Base-by-base conservation (phyloP, 1,140 invertebrate genomes). In the Monomorium pharaonis region DNA sequence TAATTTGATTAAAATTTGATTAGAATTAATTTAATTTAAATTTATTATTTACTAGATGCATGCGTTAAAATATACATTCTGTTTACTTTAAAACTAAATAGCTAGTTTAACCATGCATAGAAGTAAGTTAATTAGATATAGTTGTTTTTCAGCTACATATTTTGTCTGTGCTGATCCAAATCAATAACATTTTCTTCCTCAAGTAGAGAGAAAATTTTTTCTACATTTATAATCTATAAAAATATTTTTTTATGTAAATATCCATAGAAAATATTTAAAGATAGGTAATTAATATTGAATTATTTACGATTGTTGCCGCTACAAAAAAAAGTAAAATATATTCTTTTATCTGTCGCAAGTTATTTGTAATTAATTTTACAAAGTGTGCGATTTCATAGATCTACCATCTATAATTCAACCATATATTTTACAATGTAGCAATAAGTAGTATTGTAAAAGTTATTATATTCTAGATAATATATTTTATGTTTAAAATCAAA, bases 231-330 rank as follows among this genome's bases (percentile, higher is more conserved):
- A 42, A 24, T 75, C 6, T 12, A 24, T 3, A 44, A 33, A 4
- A 0, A 75, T 7, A 37, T 75, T 37, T 24, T 69, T 72, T 44
- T 27, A 37, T 42, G 63, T 65, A 76, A 54, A 54, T 54, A 21
- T 96, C 96, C 85, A 89, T 90, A 16, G 81, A 94, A 18, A 95
- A 96, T 63, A 96, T 96, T 92, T 98, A 81, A 93, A 96, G 81
- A 94, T 96, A 14, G 97, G 97, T 89, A 98, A 97, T 92, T 92
- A 95, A 56, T 97, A 97, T 89, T 93, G 97, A 51, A 88, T 92
- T 16, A 95, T 94, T 74, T 97, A 98, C 91, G 95, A 95, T 37
- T 96, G 0, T 94, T 95, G 3, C 94, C 95, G 93, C 86, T 98
- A 54, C n/a, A 94, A 87, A 92, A 96, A 93, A 94, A 97, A 94